Evolutionary conservation across 2,888 invertebrate genomes (phyloP).

Genomic region (Scelioninae gen. 2): DNA sequence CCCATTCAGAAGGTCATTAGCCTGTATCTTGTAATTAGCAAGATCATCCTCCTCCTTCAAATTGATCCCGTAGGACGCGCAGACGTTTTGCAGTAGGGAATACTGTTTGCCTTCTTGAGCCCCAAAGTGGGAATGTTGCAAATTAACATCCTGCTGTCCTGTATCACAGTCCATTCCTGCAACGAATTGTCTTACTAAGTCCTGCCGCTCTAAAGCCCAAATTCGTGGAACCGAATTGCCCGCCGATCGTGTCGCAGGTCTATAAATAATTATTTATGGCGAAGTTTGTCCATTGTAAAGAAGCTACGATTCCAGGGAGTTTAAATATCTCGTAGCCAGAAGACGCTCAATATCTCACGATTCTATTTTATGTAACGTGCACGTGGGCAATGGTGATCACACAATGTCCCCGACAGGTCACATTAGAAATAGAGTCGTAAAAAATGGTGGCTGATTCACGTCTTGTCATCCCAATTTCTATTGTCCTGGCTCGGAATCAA

Average conservation of each 20-base stretch:
- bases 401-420: slow-evolving; percentile 13
- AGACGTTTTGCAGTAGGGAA: slow-evolving; percentile 85
- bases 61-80: slow-evolving; percentile 83
- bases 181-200: slow-evolving; percentile 66
- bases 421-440: slow-evolving; percentile 5
- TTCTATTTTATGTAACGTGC: slow-evolving; percentile 19
- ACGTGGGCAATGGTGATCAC: background rate
- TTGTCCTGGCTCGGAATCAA: too few species aligned
- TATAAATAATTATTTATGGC: slow-evolving; percentile 79
- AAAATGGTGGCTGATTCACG: slow-evolving; percentile 30
- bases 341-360: slow-evolving; percentile 1
- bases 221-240: slow-evolving; percentile 20
- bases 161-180: slow-evolving; percentile 87
- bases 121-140: slow-evolving; percentile 70
- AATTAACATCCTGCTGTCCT: slow-evolving; percentile 79
- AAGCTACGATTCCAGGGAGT: slow-evolving; percentile 14
- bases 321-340: slow-evolving; percentile 25
- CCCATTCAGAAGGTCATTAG: slow-evolving; percentile 79
- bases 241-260: slow-evolving; percentile 79
- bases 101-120: slow-evolving; percentile 81
- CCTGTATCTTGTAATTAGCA: slow-evolving; percentile 84
- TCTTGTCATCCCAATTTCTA: slow-evolving; percentile 36
- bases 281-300: slow-evolving; percentile 6
- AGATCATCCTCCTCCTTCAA: slow-evolving; percentile 88
- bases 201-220: slow-evolving; percentile 16